phyloP scores from a whole-genome alignment of 2,797 vertebrate genomes.

The Danio aesculapii region DNA sequence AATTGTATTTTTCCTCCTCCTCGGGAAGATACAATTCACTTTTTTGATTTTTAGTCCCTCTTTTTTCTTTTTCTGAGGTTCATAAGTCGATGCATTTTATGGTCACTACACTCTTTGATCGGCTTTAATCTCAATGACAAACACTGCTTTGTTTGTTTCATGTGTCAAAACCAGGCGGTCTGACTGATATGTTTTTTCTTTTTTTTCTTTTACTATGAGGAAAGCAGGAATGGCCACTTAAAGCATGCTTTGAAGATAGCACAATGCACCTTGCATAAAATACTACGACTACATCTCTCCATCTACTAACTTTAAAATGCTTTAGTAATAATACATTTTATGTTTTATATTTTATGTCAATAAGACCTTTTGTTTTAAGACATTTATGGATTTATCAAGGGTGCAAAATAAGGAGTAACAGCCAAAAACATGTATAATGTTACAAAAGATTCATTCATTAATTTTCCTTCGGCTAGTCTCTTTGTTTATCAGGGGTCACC shows the following conservation, averaged over 20 bases:
- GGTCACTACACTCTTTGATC: constrained; percentile 80
- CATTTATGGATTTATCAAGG: too few species aligned
- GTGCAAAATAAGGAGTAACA: too few species aligned
- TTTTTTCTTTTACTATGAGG: constrained; percentile 56
- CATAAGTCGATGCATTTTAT: constrained; percentile 78
- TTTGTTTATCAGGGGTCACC: too few species aligned
- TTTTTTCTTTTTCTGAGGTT: constrained; percentile 72
- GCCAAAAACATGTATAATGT: too few species aligned
- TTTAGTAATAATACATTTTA: not conserved
- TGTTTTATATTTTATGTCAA: constrained; percentile 17
- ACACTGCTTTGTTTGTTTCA: constrained; percentile 73
- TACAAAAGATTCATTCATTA: too few species aligned
- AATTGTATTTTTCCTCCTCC: constrained; percentile 59
- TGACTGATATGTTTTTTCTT: constrained; percentile 75
- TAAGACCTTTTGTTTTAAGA: too few species aligned
- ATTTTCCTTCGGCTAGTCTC: too few species aligned
- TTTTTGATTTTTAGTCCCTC: constrained; percentile 77
- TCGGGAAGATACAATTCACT: constrained; percentile 78
- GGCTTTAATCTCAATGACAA: constrained; percentile 79
- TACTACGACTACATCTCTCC: constrained; percentile 62
- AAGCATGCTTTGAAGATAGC: constrained; percentile 77
- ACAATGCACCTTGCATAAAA: constrained; percentile 70
- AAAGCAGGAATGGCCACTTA: constrained; percentile 74
- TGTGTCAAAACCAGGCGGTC: constrained; percentile 55
- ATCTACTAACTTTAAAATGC: constrained; percentile 48